Evolutionary conservation across 2,113 vertebrate genomes (phyloP).

Genomic region (Polypterus senegalus): DNA sequence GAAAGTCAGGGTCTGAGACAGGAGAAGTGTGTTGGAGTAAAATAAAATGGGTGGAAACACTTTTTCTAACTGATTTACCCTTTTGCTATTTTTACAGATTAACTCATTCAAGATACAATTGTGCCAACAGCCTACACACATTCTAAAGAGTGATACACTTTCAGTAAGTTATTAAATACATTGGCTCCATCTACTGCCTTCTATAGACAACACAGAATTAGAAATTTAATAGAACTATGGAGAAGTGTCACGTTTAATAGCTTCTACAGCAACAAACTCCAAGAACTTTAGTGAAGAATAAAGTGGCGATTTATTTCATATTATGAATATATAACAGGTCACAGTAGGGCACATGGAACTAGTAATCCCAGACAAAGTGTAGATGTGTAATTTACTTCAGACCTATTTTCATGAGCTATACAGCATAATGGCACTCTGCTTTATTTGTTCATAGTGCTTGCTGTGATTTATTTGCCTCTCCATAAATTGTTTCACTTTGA

Average conservation of each 20-base stretch:
- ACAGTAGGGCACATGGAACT: slow-evolving; percentile 29
- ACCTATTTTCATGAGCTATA: slow-evolving; percentile 37
- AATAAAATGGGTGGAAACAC: no score
- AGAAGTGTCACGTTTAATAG: no score
- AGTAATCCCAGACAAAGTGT: not conserved
- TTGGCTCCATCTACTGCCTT: slow-evolving; percentile 41
- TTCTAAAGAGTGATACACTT: no score
- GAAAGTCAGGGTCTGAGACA: no score
- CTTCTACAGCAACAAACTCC: no score
- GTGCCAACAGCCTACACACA: no score
- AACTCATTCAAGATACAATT: no score
- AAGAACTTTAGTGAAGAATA: no score
- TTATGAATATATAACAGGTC: slow-evolving; percentile 33
- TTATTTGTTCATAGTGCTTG: slow-evolving; percentile 40
- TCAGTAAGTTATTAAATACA: slow-evolving; percentile 26
- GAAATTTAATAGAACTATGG: no score
- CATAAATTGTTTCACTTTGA: slow-evolving; percentile 31
- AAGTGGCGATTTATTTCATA: slow-evolving; percentile 39
- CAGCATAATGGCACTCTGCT: slow-evolving; percentile 39
- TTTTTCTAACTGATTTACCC: no score
- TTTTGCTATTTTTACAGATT: no score
- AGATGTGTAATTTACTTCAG: slow-evolving; percentile 23
- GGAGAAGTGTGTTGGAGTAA: no score
- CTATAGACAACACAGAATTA: not conserved
- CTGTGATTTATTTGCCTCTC: slow-evolving; percentile 44